These are phyloP conservation scores for Spodoptera littoralis DNA, from an alignment of 2,888 invertebrate genomes.

Conservation along the genomic window DNA sequence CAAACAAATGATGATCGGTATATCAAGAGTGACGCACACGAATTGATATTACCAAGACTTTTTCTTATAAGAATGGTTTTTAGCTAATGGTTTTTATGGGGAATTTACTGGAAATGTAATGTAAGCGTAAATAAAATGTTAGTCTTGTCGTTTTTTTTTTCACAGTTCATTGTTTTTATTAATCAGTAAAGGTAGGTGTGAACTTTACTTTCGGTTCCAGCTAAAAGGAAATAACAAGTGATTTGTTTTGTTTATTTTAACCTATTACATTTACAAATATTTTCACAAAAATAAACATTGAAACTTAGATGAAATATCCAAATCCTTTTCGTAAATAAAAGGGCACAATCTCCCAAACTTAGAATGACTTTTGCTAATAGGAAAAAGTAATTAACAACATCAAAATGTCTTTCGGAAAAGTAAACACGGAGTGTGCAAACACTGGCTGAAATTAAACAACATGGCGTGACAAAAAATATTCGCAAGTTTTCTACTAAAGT, in stretches of 20 bases:
- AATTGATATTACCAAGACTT: conserved; percentile 54
- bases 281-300: too few relatives aligned
- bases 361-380: conserved; percentile 4
- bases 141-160: too few relatives aligned
- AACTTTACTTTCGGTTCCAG: too few relatives aligned
- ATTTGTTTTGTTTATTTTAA: too few relatives aligned
- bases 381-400: conserved; percentile 22
- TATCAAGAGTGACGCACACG: conserved; percentile 72
- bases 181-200: too few relatives aligned
- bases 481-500: conserved; percentile 55
- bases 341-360: conserved; percentile 1
- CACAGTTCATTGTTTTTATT: too few relatives aligned
- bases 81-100: conserved; percentile 27
- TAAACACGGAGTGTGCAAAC: conserved; percentile 34
- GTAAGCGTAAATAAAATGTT: too few relatives aligned
- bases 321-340: too few relatives aligned
- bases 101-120: background rate
- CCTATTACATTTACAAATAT: too few relatives aligned
- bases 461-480: conserved; percentile 40
- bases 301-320: too few relatives aligned
- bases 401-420: conserved; percentile 16
- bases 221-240: too few relatives aligned
- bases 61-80: conserved; percentile 33
- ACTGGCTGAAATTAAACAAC: conserved; percentile 27
- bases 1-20: conserved; percentile 81